A percentile compares a stretch with the other conserved stretches of the same genome.
Conservation (phyloP, 2,113 vertebrate species). For the Lepus europaeus region DNA sequence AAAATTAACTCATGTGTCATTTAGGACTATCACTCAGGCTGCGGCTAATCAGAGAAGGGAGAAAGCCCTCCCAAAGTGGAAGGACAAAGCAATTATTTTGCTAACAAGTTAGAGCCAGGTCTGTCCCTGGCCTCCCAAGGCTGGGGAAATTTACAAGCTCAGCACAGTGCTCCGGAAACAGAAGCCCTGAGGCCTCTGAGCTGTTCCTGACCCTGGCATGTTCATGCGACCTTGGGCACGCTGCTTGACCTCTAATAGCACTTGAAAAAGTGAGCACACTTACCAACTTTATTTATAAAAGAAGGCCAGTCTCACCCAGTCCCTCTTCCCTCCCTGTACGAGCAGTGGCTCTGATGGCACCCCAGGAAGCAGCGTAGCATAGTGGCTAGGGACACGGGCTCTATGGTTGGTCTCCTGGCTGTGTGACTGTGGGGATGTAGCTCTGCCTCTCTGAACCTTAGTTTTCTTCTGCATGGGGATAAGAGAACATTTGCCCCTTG, state of each 20-base stretch:
- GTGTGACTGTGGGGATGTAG: not conserved
- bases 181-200: not conserved
- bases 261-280: constrained; percentile 6
- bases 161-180: not conserved
- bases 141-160: not conserved
- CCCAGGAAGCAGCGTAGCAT: accelerated
- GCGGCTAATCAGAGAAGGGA: constrained; percentile 45
- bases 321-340: not conserved
- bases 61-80: constrained; percentile 65
- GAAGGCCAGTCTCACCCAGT: not conserved
- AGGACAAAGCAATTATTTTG: constrained; percentile 72
- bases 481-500: not conserved
- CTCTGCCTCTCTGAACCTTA: not conserved
- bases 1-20: constrained; percentile 73
- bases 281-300: constrained; percentile 22
- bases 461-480: not conserved
- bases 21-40: constrained; percentile 69
- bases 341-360: not conserved
- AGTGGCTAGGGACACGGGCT: not conserved
- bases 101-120: not conserved
- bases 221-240: not conserved
- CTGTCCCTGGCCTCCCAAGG: constrained; percentile 23
- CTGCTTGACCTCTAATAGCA: not conserved
- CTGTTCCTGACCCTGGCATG: not conserved
- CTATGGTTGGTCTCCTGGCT: not conserved